Percentiles rank a stretch among this genome's conserved stretches.
Conservation (phyloP, 2,797 vertebrate genomes). For the Harpagifer antarcticus region DNA sequence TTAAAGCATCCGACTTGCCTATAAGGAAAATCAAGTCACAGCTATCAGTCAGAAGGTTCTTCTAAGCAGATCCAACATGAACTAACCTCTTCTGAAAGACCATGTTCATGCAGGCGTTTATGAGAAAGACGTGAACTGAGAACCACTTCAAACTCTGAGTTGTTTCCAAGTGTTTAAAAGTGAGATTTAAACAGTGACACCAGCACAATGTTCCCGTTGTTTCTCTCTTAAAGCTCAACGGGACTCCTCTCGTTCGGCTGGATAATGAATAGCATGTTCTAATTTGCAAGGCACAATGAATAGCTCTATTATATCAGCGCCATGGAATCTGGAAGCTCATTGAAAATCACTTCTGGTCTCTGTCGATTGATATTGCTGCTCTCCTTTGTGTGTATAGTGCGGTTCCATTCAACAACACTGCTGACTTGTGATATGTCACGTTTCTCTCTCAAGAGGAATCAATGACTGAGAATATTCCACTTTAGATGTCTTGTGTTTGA, state of each 20-base stretch:
- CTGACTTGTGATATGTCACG: background rate
- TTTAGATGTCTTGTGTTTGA: slow-evolving; percentile 14
- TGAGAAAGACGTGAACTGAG: slow-evolving; percentile 25
- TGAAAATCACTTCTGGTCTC: slow-evolving; percentile 10
- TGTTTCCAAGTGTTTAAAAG: slow-evolving; percentile 34
- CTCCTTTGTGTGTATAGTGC: background rate
- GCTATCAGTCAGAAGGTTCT: slow-evolving; percentile 49
- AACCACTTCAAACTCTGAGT: slow-evolving; percentile 39
- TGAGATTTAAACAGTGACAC: slow-evolving; percentile 47
- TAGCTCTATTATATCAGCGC: slow-evolving; percentile 7
- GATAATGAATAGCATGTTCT: slow-evolving; percentile 14
- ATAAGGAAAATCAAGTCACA: slow-evolving; percentile 9
- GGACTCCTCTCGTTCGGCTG: slow-evolving; percentile 15
- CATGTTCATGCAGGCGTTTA: slow-evolving; percentile 27
- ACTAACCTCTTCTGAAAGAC: slow-evolving; percentile 31
- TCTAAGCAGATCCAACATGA: slow-evolving; percentile 40
- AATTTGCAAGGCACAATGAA: slow-evolving; percentile 30
- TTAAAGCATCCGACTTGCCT: slow-evolving; percentile 2
- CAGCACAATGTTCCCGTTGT: slow-evolving; percentile 31
- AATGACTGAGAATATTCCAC: slow-evolving; percentile 17
- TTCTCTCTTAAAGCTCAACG: background rate
- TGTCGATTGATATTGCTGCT: background rate
- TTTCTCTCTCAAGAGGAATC: slow-evolving; percentile 4
- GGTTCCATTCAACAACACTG: background rate
- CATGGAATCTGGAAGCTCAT: background rate